Conservation (phyloP, 2,888 invertebrate genomes). For the Keiferia lycopersicella region DNA sequence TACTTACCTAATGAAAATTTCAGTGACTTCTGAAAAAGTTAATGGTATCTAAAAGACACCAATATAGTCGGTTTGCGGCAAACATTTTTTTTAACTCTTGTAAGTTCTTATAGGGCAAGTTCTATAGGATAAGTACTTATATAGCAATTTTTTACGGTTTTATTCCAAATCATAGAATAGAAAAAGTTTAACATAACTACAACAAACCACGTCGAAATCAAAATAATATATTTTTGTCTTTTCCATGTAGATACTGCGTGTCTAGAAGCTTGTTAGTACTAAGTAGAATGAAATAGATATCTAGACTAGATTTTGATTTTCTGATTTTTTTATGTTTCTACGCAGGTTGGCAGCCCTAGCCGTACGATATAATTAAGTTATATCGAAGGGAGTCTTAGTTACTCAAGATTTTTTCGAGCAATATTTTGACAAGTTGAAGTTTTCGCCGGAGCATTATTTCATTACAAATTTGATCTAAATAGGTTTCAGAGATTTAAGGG, state of each 20-base stretch:
- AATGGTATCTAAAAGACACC: background rate
- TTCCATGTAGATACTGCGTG: no score
- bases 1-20: conserved; percentile 11
- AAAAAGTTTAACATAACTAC: no score
- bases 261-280: no score
- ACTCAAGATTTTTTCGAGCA: conserved; percentile 6
- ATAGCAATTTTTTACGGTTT: no score
- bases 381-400: conserved; percentile 8
- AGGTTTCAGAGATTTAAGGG: background rate
- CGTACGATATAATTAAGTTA: conserved; percentile 4
- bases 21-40: conserved; percentile 2
- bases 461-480: conserved; percentile 8
- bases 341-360: conserved; percentile 9
- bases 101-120: no score
- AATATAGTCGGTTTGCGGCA: background rate
- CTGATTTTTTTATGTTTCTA: background rate
- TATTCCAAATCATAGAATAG: no score
- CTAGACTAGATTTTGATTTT: no score
- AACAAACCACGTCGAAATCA: no score
- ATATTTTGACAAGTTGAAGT: conserved; percentile 12
- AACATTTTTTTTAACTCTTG: no score
- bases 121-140: no score
- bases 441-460: background rate
- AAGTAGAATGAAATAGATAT: no score
- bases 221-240: no score